Base-by-base conservation (phyloP, 2,888 invertebrate genomes). In the Temnothorax ravouxi region DNA sequence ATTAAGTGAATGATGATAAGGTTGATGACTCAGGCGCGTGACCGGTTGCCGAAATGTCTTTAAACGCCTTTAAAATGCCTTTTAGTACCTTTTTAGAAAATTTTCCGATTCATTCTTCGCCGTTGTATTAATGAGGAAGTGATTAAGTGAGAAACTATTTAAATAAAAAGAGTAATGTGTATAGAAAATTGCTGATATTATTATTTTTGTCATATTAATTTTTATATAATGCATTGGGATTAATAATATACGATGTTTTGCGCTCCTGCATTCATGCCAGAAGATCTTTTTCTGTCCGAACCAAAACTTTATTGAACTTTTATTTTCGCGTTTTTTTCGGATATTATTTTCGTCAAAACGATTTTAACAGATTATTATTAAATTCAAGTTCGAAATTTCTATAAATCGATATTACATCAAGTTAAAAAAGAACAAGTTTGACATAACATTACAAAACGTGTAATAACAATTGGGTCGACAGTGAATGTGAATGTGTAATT, bases 1-100 rank as follows among this genome's bases (percentile, higher is more conserved):
- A 83, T 87, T 83, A 87, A 87, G 66, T 62, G 21, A 11, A 62
- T 21, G 50, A 59, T 11, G 38, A 44, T 44, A 47, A 66, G n/a
- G 44, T 18, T 21, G 80, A 71, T 77, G 84, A 71, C 76, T 87
- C 86, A 41, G 74, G 3, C 80, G 47, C 80, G 69, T 80, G 79
- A 82, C 50, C 38, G 18, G 9, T 52, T 74, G 21, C 13, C 34
- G 44, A n/a, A 71, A 74, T 41, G 21, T 72, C 18, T 15, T 44
- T 8, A 47, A 47, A 50, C 66, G 9, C 21, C 54, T 54, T 75
- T 29, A 29, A 67, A 29, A 5, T 29, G 15, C 8, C 21, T 25
- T 25, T n/a, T n/a, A n/a, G 1, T 47, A 15, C 5, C 47, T 47
- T 47, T 47, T 29, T 44, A 15, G 21, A 69, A 62, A 50, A 41